These are phyloP conservation scores for Dasypogon diadema DNA, from an alignment of 2,888 invertebrate genomes.

Conservation along the genomic window DNA sequence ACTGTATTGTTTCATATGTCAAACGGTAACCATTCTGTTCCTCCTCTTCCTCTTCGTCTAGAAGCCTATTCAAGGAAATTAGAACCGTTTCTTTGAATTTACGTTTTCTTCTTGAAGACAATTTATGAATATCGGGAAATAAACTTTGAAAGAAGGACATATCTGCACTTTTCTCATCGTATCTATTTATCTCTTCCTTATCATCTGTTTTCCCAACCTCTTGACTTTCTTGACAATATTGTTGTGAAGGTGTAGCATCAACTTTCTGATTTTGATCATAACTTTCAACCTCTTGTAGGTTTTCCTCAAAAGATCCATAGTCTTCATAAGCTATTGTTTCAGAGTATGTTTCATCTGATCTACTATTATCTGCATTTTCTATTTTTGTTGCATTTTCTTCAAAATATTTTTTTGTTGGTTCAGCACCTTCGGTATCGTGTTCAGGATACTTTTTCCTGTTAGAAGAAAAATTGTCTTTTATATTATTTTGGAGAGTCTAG, in stretches of 20 bases:
- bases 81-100: slow-evolving; percentile 42
- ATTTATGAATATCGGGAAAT: slow-evolving; percentile 29
- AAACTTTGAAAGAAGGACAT: slow-evolving; percentile 17
- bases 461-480: background rate
- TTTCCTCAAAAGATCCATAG: background rate
- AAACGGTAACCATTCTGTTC: background rate
- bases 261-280: background rate
- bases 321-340: background rate
- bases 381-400: background rate
- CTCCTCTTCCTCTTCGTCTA: slow-evolving; percentile 35
- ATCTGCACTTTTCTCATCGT: background rate
- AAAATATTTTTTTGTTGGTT: background rate
- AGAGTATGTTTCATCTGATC: background rate
- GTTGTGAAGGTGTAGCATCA: background rate
- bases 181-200: background rate
- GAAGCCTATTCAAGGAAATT: background rate
- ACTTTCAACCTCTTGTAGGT: background rate
- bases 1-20: background rate
- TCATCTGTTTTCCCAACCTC: background rate
- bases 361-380: background rate
- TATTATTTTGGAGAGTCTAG: background rate
- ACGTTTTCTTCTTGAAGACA: slow-evolving; percentile 28
- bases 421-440: background rate
- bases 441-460: background rate
- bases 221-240: background rate